Conservation (phyloP, 2,888 invertebrate species). For the Trachelus stipa region DNA sequence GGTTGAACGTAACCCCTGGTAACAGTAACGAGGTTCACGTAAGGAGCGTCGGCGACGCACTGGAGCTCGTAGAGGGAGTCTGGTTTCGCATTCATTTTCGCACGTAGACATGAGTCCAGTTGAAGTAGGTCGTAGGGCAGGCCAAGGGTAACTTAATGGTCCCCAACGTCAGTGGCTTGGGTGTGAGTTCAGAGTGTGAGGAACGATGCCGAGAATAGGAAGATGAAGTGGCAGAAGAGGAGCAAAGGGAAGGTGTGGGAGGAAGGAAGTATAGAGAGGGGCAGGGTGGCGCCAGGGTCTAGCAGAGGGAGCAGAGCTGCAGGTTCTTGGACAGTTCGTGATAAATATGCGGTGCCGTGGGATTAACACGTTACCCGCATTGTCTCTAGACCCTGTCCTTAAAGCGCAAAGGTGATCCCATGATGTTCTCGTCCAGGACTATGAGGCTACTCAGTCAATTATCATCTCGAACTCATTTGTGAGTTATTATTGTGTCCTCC, state of each 20-base stretch:
- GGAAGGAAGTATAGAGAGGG: neutral
- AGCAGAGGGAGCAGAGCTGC: neutral
- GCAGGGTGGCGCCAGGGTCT: neutral
- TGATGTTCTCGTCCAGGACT: neutral
- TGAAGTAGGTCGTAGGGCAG: neutral
- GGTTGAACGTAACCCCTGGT: neutral
- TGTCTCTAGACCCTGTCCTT: conserved; percentile 30
- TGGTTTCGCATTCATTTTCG: neutral
- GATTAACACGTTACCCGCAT: conserved; percentile 36
- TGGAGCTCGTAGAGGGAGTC: neutral
- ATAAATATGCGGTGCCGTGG: conserved; percentile 45
- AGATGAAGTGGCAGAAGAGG: neutral
- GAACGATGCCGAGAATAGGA: neutral
- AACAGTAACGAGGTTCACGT: neutral
- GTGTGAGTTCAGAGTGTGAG: neutral
- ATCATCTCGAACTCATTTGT: neutral
- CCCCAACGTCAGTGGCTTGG: neutral
- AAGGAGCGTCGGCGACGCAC: neutral
- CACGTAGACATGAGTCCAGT: neutral
- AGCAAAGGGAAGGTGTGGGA: neutral
- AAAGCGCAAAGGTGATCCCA: neutral
- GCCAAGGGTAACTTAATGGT: neutral
- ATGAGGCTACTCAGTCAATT: neutral
- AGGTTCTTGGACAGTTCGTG: conserved; percentile 32
- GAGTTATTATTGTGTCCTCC: neutral